Evolutionary conservation across 2,113 vertebrate species (phyloP).

Genomic region (Bubo bubo): DNA sequence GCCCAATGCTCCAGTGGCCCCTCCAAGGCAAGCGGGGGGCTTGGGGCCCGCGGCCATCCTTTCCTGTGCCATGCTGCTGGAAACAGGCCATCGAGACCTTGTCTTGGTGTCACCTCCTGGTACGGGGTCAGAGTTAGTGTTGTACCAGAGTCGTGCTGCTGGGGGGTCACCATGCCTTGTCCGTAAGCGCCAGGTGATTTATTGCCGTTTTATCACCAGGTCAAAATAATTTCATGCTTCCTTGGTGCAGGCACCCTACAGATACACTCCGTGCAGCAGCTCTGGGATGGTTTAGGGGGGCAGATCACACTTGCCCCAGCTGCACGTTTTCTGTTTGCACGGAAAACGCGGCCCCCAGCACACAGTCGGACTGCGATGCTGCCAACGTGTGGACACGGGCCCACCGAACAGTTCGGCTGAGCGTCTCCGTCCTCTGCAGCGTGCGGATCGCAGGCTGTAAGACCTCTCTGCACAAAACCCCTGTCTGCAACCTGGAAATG

Average conservation of each 20-base stretch:
- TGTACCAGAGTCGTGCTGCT: neutral
- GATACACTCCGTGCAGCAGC: neutral
- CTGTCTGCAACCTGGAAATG: neutral
- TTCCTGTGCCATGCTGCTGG: neutral
- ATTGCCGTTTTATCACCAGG: neutral
- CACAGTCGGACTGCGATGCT: fast-evolving
- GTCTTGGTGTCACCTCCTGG: neutral
- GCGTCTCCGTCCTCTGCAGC: neutral
- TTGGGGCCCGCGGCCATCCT: neutral
- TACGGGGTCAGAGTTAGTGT: fast-evolving
- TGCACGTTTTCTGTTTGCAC: neutral
- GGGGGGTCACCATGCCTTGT: neutral
- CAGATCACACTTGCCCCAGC: fast-evolving
- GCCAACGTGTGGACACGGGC: neutral
- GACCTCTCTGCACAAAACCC: neutral
- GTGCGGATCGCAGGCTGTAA: fast-evolving
- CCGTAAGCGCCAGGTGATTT: neutral
- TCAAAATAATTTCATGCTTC: neutral
- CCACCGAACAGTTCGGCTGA: neutral
- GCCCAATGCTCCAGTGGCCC: fast-evolving
- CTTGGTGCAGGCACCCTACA: neutral
- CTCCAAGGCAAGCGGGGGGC: fast-evolving
- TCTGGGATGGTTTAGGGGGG: neutral
- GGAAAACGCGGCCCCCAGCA: neutral
- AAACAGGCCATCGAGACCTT: neutral